These are phyloP conservation scores for Grallaria varia DNA, from an alignment of 2,113 vertebrate species.

Conservation along the genomic window DNA sequence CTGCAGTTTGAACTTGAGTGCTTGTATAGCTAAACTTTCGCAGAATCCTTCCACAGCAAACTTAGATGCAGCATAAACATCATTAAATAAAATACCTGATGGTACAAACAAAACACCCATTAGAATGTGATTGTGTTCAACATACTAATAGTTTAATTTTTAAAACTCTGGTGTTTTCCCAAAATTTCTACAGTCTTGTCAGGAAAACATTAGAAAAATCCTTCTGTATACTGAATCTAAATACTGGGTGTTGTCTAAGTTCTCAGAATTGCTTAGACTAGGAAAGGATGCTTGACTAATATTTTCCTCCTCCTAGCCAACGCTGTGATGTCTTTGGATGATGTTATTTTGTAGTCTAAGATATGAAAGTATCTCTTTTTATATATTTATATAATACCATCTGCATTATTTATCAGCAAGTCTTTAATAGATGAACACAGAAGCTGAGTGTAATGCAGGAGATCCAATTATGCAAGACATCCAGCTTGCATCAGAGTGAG, in stretches of 20 bases:
- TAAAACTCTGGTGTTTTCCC: neutral
- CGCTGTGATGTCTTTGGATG: neutral
- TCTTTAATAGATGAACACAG: neutral
- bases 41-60: constrained; percentile 90
- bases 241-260: neutral
- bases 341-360: neutral
- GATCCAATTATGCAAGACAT: neutral
- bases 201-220: neutral
- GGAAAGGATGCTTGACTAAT: neutral
- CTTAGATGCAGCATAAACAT: constrained; percentile 88
- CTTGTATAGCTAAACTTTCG: constrained; percentile 86
- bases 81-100: constrained; percentile 87
- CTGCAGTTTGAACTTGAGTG: constrained; percentile 85
- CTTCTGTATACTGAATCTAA: neutral
- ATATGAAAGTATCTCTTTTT: neutral
- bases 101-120: neutral
- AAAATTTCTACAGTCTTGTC: neutral
- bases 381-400: neutral
- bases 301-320: neutral
- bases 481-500: neutral
- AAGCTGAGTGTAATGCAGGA: neutral
- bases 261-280: neutral
- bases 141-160: neutral
- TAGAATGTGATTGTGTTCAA: neutral
- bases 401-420: constrained; percentile 13